These are phyloP conservation scores for Eclectus roratus DNA, from an alignment of 2,113 vertebrate genomes.

Conservation along the genomic window DNA sequence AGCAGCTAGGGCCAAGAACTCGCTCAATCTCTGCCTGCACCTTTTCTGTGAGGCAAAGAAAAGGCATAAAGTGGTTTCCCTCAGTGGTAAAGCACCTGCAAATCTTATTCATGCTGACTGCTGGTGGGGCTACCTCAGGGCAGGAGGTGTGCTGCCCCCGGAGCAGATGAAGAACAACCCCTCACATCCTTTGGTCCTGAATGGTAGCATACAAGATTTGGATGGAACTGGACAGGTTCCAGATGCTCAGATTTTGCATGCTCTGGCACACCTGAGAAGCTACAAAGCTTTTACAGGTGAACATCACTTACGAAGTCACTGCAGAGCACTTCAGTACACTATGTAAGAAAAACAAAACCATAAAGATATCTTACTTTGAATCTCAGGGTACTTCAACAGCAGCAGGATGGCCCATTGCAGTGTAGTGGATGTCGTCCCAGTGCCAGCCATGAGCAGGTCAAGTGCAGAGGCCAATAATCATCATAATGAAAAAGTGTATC, in stretches of 20 bases:
- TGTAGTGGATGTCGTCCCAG: constrained; percentile 80
- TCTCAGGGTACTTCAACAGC: constrained; percentile 72
- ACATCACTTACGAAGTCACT: background rate
- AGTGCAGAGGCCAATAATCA: constrained; percentile 75
- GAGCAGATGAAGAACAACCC: background rate
- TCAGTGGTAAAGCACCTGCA: background rate
- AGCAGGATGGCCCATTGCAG: constrained; percentile 83
- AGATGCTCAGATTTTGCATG: background rate
- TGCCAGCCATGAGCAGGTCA: constrained; percentile 83
- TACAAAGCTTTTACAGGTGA: background rate
- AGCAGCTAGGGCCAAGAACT: background rate
- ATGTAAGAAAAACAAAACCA: background rate
- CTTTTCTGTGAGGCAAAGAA: constrained; percentile 6
- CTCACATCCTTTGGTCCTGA: background rate
- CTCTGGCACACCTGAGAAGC: background rate
- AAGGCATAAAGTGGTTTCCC: background rate
- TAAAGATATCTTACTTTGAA: constrained; percentile 69
- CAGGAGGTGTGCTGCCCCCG: background rate
- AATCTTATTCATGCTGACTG: background rate
- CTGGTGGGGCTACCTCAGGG: background rate
- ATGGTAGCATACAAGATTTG: background rate
- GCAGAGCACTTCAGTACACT: background rate
- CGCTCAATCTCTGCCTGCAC: constrained; percentile 39
- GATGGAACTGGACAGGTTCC: background rate
- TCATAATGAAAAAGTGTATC: constrained; percentile 57